phyloP scores from a whole-genome alignment of 2,888 invertebrate species.

The Nephrotoma appendiculata region DNA sequence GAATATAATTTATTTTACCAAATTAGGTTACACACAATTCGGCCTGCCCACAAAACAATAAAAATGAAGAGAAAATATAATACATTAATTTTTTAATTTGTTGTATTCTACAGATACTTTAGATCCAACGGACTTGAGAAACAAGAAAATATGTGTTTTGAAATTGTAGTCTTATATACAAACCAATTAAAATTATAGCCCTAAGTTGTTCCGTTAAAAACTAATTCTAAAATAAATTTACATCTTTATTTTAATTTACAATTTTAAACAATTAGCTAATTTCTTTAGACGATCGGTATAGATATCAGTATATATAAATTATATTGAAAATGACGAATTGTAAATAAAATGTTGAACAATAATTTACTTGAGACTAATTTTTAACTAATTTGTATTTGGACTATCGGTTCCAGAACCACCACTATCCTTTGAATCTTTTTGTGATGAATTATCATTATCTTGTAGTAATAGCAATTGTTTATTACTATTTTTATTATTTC shows the following conservation, averaged over 20 bases:
- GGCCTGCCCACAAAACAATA: not conserved
- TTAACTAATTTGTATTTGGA: slow-evolving; percentile 43
- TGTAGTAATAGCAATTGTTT: slow-evolving; percentile 13
- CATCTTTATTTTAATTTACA: not conserved
- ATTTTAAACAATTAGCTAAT: not conserved
- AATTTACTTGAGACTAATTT: not conserved
- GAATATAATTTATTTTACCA: not conserved
- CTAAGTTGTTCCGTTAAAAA: not conserved
- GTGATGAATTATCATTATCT: slow-evolving; percentile 9
- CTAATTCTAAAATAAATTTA: not conserved
- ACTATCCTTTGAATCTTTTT: slow-evolving; percentile 38
- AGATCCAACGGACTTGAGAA: not conserved
- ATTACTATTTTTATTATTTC: not conserved
- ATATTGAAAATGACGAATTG: not conserved
- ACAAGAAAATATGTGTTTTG: not conserved
- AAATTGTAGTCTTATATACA: not conserved
- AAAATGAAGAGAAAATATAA: not conserved
- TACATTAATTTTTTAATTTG: not conserved
- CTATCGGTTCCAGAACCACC: slow-evolving; percentile 73
- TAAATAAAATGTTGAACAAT: not conserved
- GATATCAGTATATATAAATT: not conserved
- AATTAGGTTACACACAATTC: not conserved
- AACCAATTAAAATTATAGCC: not conserved
- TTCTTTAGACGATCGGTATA: not conserved
- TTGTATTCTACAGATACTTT: not conserved